These are phyloP conservation scores for Melanostoma scalare DNA, from an alignment of 2,888 invertebrate species.

Conservation along the genomic window DNA sequence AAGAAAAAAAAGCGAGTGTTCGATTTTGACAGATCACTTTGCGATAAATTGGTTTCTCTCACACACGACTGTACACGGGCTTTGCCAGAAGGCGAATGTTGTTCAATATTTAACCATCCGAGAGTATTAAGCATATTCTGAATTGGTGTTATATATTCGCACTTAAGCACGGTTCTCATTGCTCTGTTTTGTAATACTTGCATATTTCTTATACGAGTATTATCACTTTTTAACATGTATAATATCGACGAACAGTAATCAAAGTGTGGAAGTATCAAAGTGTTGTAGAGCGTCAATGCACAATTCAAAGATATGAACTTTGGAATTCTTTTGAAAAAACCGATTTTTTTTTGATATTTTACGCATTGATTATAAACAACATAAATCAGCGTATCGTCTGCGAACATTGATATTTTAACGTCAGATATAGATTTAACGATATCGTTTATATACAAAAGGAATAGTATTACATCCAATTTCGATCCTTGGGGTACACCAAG, in stretches of 20 bases:
- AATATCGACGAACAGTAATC: slow-evolving; percentile 12
- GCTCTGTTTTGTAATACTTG: slow-evolving; percentile 8
- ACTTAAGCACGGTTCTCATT: too few relatives aligned
- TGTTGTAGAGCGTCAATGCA: slow-evolving; percentile 20
- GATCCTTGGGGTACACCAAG: too few relatives aligned
- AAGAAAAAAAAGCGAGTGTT: too few relatives aligned
- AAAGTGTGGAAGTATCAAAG: background rate
- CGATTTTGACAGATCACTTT: too few relatives aligned
- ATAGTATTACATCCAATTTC: background rate
- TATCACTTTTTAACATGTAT: slow-evolving; percentile 1
- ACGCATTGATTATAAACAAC: background rate
- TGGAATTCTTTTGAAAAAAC: background rate
- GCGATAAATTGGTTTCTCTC: too few relatives aligned
- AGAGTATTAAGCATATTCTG: background rate
- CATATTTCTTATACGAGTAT: background rate
- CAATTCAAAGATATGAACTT: background rate
- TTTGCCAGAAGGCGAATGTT: too few relatives aligned
- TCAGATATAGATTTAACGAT: background rate
- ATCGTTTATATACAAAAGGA: slow-evolving; percentile 15
- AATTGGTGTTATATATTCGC: background rate
- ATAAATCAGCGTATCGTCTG: slow-evolving; percentile 7
- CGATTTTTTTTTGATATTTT: background rate
- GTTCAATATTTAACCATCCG: slow-evolving; percentile 17
- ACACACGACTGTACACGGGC: too few relatives aligned
- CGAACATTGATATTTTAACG: slow-evolving; percentile 3